phyloP scores from a whole-genome alignment of 2,113 vertebrate genomes.

The Platichthys flesus region DNA sequence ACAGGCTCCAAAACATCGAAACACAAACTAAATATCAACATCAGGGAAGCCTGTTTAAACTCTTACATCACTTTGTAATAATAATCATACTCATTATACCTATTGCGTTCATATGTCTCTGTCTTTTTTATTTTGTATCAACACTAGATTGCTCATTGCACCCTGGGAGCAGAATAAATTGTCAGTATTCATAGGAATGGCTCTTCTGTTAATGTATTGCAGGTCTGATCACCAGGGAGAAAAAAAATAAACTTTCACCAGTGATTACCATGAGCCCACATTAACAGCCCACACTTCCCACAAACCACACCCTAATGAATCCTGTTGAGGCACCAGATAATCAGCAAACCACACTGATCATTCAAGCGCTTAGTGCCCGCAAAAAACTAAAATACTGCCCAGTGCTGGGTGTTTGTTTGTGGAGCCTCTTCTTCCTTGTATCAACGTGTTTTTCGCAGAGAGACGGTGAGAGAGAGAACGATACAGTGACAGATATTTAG shows the following conservation, averaged over 20 bases:
- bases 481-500: background rate
- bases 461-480: constrained; percentile 24
- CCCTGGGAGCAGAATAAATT: constrained; percentile 5
- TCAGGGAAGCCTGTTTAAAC: background rate
- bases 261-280: constrained; percentile 19
- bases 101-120: background rate
- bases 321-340: constrained; percentile 3
- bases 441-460: constrained; percentile 32
- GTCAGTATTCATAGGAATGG: constrained; percentile 9
- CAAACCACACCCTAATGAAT: constrained; percentile 12
- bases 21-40: background rate
- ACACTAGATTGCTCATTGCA: background rate
- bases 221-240: constrained; percentile 1
- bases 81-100: background rate
- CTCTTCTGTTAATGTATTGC: background rate
- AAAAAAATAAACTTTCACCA: constrained; percentile 9
- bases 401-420: background rate
- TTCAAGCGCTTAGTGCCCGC: constrained; percentile 12
- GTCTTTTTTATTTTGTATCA: background rate
- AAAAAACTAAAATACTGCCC: constrained; percentile 1
- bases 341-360: constrained; percentile 42
- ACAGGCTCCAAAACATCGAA: background rate
- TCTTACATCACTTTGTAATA: background rate
- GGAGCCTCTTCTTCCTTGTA: background rate
- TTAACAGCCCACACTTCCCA: constrained; percentile 3